Evolutionary conservation across 1,140 invertebrate genomes (phyloP).

Genomic region (Brachionus rotundiformis): DNA sequence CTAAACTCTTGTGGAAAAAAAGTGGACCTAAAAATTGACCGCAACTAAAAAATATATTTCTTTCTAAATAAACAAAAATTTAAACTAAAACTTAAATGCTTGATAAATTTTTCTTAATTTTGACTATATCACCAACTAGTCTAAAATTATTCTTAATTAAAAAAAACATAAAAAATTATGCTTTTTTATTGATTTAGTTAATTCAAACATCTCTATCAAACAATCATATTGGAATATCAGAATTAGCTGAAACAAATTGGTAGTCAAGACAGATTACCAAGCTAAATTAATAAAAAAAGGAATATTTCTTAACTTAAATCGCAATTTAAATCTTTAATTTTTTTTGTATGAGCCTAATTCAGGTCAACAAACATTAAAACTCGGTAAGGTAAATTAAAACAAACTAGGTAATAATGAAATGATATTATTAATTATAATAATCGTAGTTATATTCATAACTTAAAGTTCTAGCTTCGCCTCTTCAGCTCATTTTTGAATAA

Average conservation of each 20-base stretch:
- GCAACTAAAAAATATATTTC: too few species aligned
- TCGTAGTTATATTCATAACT: neutral
- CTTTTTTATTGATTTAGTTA: neutral
- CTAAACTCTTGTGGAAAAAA: neutral
- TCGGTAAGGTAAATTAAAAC: neutral
- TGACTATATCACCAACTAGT: neutral
- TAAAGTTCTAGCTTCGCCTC: neutral
- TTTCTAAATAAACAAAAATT: neutral
- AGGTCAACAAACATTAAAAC: neutral
- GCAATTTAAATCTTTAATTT: neutral
- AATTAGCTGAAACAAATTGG: neutral
- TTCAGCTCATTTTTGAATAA: neutral
- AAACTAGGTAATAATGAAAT: neutral
- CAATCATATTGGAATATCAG: neutral
- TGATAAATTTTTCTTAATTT: too few species aligned
- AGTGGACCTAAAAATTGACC: neutral
- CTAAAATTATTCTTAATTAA: neutral
- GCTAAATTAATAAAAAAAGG: neutral
- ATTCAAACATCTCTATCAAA: neutral
- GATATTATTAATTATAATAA: constrained; percentile 11
- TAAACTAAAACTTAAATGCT: too few species aligned
- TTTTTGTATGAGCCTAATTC: neutral
- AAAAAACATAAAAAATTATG: constrained; percentile 13
- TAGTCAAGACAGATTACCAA: neutral
- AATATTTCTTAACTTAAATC: neutral